These are phyloP conservation scores for Gallinago stenura DNA, from an alignment of 2,797 vertebrate genomes.

Conservation along the genomic window DNA sequence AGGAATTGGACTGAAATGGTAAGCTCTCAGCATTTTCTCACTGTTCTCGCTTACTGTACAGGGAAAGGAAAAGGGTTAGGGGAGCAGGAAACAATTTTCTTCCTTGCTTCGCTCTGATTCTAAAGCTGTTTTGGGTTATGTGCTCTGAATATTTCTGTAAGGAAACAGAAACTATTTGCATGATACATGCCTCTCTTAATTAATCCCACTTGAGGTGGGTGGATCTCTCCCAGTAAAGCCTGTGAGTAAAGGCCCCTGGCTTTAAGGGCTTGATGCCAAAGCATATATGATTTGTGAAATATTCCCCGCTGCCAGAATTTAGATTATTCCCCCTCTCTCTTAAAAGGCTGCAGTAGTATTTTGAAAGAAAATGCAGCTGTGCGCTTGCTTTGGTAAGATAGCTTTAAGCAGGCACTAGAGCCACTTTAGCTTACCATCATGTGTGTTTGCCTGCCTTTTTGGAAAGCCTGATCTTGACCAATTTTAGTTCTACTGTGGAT, in stretches of 20 bases:
- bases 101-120: constrained; percentile 47
- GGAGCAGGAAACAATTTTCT: constrained; percentile 50
- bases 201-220: constrained; percentile 74
- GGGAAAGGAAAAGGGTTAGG: constrained; percentile 26
- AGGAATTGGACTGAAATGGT: neutral
- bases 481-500: constrained; percentile 6
- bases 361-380: constrained; percentile 48
- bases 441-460: neutral
- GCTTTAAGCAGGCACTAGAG: constrained; percentile 19
- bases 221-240: constrained; percentile 66
- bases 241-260: constrained; percentile 53
- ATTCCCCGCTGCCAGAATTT: constrained; percentile 42
- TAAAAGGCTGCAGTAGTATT: constrained; percentile 47
- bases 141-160: constrained; percentile 61
- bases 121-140: constrained; percentile 68
- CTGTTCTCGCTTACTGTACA: neutral
- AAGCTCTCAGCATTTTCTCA: neutral
- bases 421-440: neutral
- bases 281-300: constrained; percentile 66
- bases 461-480: constrained; percentile 29
- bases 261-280: constrained; percentile 49
- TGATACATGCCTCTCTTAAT: constrained; percentile 70
- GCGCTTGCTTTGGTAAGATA: neutral
- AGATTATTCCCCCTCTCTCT: constrained; percentile 16
- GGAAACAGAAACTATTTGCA: constrained; percentile 67